Base-by-base conservation (phyloP, 1,140 invertebrate species). In the Hyphantria cunea region DNA sequence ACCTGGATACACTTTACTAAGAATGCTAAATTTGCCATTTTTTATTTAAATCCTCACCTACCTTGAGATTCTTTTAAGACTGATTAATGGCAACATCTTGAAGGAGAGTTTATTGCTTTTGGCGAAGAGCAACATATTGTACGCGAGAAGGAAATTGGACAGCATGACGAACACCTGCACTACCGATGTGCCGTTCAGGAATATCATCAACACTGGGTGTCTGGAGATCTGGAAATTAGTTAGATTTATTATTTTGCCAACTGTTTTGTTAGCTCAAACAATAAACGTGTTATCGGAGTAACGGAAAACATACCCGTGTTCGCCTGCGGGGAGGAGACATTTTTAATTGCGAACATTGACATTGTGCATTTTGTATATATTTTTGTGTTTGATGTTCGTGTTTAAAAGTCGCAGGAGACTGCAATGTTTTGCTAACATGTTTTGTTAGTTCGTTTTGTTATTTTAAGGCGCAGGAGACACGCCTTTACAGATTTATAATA, bases 111-210 rank as follows among this genome's bases (percentile, higher is more conserved):
- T 4, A 34, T 44, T 33, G 1, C 6, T 17, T 33, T 59, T 64
- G 15, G 50, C 41, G 49, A 34, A 10, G 11, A 68, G 50, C 31
- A 68, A 55, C 34, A 64, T 34, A 41, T 82, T 78, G 69, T 82
- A 77, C 3, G 69, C 70, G 12, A 82, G 64, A 41, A 86, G 73
- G 67, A 86, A 86, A 47, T 67, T 80, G 45, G 80, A 81, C 6
- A 86, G 42, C 32, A 82, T 51, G 37, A 83, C 66, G 68, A 82
- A 86, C 5, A 72, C 63, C 62, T 84, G 80, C 50, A 82, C 76
- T 12, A 78, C 39, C 2, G 74, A 59, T 0, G 81, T 76, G 8
- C 84, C 81, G 59, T 83, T 86, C 56, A 74, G 48, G 0, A 86
- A 39, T 0, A 79, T 8, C 42, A 54, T 71, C 32, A 74, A 11